Percentiles rank a stretch among this genome's conserved stretches.
Evolutionary conservation across 2,888 invertebrate species (phyloP).

Genomic region (Clanis bilineata): DNA sequence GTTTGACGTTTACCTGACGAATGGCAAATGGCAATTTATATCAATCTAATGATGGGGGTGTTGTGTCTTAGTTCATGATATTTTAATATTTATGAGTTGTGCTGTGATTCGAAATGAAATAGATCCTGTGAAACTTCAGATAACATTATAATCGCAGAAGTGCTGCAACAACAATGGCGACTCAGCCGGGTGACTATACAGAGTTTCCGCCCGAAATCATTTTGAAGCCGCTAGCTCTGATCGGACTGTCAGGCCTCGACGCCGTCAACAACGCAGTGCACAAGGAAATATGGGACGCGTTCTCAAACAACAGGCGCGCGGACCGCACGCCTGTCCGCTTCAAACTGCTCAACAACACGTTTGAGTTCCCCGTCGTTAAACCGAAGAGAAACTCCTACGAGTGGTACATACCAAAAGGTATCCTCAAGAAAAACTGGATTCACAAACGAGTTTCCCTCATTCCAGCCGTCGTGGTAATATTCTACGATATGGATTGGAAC

Average conservation of each 20-base stretch:
- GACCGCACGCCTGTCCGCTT: slow-evolving; percentile 93
- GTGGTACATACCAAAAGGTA: slow-evolving; percentile 97
- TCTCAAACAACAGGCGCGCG: slow-evolving; percentile 90
- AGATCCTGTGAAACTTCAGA: slow-evolving; percentile 20
- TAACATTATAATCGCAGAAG: slow-evolving; percentile 17
- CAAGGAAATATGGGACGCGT: slow-evolving; percentile 96
- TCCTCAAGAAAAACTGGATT: slow-evolving; percentile 97
- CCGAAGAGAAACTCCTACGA: slow-evolving; percentile 95
- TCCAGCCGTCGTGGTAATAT: slow-evolving; percentile 96
- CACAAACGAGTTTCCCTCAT: slow-evolving; percentile 94
- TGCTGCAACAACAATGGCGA: slow-evolving; percentile 64
- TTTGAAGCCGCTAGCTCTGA: slow-evolving; percentile 91
- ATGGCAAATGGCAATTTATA: slow-evolving; percentile 44
- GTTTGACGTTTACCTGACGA: slow-evolving; percentile 38
- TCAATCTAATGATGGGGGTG: slow-evolving; percentile 50
- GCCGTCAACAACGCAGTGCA: slow-evolving; percentile 92
- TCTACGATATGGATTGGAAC: slow-evolving; percentile 99
- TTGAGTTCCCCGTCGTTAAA: slow-evolving; percentile 94
- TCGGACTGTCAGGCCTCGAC: slow-evolving; percentile 95
- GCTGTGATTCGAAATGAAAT: slow-evolving; percentile 42
- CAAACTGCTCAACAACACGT: slow-evolving; percentile 89
- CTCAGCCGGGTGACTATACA: slow-evolving; percentile 79
- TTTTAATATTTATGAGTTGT: slow-evolving; percentile 29
- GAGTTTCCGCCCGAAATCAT: slow-evolving; percentile 93
- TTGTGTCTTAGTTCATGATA: slow-evolving; percentile 47